These are phyloP conservation scores for Oreochromis niloticus DNA, from an alignment of 2,113 vertebrate species.

Conservation along the genomic window DNA sequence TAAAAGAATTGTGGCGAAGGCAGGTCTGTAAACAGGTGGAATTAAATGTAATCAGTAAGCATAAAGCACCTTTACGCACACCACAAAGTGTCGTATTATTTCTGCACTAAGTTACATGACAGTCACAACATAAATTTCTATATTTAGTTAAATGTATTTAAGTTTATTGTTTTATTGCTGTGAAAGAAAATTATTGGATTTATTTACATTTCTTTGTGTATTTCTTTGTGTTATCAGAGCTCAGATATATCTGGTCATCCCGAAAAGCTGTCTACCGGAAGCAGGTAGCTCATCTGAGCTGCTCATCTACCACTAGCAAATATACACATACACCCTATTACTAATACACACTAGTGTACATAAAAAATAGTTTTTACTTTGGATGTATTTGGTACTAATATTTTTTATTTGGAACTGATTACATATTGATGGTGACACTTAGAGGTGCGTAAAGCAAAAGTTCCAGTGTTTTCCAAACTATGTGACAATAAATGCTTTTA, in stretches of 20 bases:
- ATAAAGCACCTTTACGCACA: background rate
- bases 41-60: background rate
- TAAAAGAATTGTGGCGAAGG: background rate
- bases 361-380: background rate
- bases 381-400: background rate
- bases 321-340: background rate
- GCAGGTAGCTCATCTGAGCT: fast-evolving
- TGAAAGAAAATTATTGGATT: background rate
- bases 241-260: background rate
- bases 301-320: fast-evolving
- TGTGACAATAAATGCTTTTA: background rate
- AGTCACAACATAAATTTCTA: background rate
- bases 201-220: background rate
- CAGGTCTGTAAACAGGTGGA: background rate
- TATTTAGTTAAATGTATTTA: background rate
- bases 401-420: background rate
- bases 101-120: background rate
- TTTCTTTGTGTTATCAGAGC: background rate
- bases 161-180: background rate
- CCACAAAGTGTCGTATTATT: background rate
- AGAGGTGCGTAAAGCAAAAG: background rate
- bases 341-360: background rate
- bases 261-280: background rate
- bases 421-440: fast-evolving
- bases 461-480: background rate